Evolutionary conservation across 2,797 vertebrate genomes (phyloP).

Genomic region (Bradypus variegatus): DNA sequence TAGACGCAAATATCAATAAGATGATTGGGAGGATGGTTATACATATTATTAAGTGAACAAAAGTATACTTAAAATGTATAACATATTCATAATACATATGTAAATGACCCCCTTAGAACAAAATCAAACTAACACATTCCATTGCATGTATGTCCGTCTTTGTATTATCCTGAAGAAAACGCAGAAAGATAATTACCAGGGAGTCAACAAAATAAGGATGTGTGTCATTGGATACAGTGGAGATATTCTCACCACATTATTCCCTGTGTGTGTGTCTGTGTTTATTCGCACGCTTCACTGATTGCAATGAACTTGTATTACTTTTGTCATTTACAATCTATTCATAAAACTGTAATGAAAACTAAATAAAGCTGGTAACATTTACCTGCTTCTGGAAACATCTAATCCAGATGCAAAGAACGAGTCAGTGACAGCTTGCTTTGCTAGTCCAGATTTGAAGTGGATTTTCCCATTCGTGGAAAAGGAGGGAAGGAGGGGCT

Average conservation of each 20-base stretch:
- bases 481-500: neutral
- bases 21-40: neutral
- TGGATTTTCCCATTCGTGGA: neutral
- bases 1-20: neutral
- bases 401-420: neutral
- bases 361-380: neutral
- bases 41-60: neutral
- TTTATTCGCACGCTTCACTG: neutral
- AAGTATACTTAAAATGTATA: neutral
- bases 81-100: fast-evolving
- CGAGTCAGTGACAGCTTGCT: neutral
- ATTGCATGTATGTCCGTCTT: neutral
- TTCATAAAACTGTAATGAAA: neutral
- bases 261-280: neutral
- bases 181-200: neutral
- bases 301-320: neutral
- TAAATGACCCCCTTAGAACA: neutral
- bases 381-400: neutral
- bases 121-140: neutral
- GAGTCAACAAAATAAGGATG: neutral
- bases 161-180: neutral
- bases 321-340: neutral
- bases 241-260: neutral
- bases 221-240: too few relatives aligned
- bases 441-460: neutral